Percentiles rank a stretch among this genome's conserved stretches.
These are phyloP conservation scores for Carassius auratus DNA, from an alignment of 2,113 vertebrate species.

Conservation along the genomic window DNA sequence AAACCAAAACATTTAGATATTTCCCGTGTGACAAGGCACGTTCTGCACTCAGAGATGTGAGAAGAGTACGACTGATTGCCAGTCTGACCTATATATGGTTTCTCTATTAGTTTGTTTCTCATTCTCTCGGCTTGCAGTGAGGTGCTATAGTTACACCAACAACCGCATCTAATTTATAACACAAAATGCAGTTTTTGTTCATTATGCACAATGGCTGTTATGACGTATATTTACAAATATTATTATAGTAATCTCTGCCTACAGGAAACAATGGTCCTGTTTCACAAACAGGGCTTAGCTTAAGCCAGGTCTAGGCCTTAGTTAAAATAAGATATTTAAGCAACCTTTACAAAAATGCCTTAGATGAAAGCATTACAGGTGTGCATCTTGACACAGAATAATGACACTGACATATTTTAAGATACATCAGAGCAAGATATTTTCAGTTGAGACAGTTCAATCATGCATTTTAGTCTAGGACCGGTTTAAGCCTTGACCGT, in stretches of 20 bases:
- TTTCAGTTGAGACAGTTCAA: too few species aligned
- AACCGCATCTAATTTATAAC: slow-evolving; percentile 38
- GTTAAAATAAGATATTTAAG: too few species aligned
- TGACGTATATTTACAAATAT: not conserved
- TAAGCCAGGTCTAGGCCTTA: too few species aligned
- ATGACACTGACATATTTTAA: too few species aligned
- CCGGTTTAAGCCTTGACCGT: too few species aligned
- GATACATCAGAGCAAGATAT: too few species aligned
- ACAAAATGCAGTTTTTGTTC: not conserved
- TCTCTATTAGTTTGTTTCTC: slow-evolving; percentile 36
- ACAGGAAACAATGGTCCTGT: not conserved
- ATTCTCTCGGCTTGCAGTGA: not conserved
- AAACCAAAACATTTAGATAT: slow-evolving; percentile 41
- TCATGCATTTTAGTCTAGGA: too few species aligned
- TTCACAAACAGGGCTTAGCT: too few species aligned
- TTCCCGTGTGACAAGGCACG: not conserved
- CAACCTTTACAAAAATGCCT: too few species aligned
- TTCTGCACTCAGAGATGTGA: not conserved
- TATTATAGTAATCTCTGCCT: not conserved
- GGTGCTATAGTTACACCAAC: not conserved
- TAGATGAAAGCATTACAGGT: too few species aligned
- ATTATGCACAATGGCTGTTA: not conserved
- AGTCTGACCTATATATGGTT: slow-evolving; percentile 19
- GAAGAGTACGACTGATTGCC: slow-evolving; percentile 2
- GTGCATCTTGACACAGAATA: too few species aligned